A percentile compares a stretch with the other conserved stretches of the same genome.
These are phyloP conservation scores for Oscheius myriophilus DNA, from an alignment of 2,888 invertebrate species.

Conservation along the genomic window DNA sequence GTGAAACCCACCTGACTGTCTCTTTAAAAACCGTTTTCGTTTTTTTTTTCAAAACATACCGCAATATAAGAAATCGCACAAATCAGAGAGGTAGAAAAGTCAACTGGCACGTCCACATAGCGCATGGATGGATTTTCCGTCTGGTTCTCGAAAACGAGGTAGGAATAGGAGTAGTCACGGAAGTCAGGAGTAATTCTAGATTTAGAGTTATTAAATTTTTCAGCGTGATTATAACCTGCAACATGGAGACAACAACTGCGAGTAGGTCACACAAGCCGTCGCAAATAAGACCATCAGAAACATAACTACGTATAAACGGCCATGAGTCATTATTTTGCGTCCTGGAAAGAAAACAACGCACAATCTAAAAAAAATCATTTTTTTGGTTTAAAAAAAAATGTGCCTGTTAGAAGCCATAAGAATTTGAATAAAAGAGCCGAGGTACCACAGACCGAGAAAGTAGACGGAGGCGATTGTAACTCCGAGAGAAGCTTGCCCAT, in stretches of 20 bases:
- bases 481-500: not conserved
- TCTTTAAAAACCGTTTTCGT: too few relatives aligned
- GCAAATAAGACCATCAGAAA: not conserved
- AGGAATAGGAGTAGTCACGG: not conserved
- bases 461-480: not conserved
- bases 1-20: too few relatives aligned
- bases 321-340: not conserved
- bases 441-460: conserved; percentile 4
- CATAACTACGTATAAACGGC: not conserved
- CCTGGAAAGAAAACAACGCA: not conserved
- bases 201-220: too few relatives aligned
- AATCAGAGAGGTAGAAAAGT: not conserved
- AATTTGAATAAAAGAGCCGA: conserved; percentile 7
- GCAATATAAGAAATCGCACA: not conserved
- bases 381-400: not conserved
- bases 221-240: conserved; percentile 8
- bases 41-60: not conserved
- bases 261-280: not conserved
- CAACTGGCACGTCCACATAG: not conserved
- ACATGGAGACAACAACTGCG: not conserved
- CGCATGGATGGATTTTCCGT: not conserved
- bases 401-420: conserved; percentile 6
- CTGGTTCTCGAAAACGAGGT: not conserved
- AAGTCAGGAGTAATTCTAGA: conserved; percentile 6
- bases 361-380: not conserved